Evolutionary conservation across 2,113 vertebrate species (phyloP).

Genomic region (Sciurus niger): DNA sequence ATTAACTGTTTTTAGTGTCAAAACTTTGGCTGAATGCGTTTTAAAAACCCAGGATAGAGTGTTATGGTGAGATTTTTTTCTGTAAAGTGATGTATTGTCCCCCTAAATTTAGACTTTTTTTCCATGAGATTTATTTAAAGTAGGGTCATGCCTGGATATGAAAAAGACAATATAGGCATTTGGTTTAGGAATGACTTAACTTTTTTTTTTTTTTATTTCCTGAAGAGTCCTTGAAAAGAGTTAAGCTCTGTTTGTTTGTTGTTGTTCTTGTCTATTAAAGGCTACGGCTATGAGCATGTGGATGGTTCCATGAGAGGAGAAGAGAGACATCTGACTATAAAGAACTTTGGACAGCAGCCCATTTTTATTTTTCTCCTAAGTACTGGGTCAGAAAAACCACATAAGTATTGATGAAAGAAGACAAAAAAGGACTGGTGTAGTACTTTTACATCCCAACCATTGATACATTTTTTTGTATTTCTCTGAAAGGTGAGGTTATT

Average conservation of each 20-base stretch:
- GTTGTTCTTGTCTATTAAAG: conserved; percentile 85
- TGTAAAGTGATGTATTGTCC: background rate
- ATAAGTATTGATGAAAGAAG: background rate
- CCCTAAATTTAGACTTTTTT: background rate
- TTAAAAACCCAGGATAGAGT: background rate
- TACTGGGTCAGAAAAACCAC: conserved; percentile 93
- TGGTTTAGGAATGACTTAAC: conserved; percentile 34
- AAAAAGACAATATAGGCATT: background rate
- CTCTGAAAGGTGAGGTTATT: background rate
- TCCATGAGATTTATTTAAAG: background rate
- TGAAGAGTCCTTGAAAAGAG: background rate
- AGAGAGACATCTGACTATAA: conserved; percentile 95
- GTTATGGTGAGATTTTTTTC: background rate
- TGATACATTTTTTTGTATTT: background rate
- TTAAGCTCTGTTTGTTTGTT: conserved; percentile 6
- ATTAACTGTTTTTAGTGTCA: background rate
- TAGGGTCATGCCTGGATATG: background rate
- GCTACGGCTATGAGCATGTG: conserved; percentile 96
- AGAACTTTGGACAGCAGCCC: conserved; percentile 94
- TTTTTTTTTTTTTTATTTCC: background rate
- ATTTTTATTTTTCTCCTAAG: conserved; percentile 96
- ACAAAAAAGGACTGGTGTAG: background rate
- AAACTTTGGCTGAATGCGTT: background rate
- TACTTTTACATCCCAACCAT: background rate
- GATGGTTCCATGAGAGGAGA: conserved; percentile 96